Evolutionary conservation across 2,888 invertebrate genomes (phyloP), one percentile per base, ranked within the genome.

Genomic region (Tipula unca): DNA sequence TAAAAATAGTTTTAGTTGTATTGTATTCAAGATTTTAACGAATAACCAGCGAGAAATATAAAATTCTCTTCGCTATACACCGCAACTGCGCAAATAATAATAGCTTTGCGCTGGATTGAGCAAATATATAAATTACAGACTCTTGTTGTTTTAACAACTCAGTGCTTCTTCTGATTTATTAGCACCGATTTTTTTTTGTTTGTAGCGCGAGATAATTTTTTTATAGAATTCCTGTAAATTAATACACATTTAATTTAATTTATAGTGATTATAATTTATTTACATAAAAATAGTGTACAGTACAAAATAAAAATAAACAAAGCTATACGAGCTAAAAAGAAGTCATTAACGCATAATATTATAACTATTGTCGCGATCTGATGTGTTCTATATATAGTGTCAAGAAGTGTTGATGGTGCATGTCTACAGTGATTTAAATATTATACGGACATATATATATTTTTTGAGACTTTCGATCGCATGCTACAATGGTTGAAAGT

Each of bases 401-500:
- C 35, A 35, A 6, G 35, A 6, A 3, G 39, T 39, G 8, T 39
- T 39, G 13, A 39, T n/a, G n/a, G 39, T 39, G n/a, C 39, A 1
- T 39, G 1, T 10, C 5, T 39, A n/a, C 39, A 17, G 48, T 39
- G 39, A 8, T 39, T 39, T 2, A 13, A 39, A 32, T 3, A 32
- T n/a, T n/a, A n/a, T n/a, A n/a, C n/a, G n/a, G n/a, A n/a, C n/a
- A n/a, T n/a, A 32, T 6, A 32, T 13, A 39, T 39, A 10, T 39
- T 2, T 39, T 6, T 39, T 39, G 32, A 32, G 32, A 32, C 39
- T 0, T n/a, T 84, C 39, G 14, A 13, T 14, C 0, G n/a, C n/a
- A n/a, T n/a, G n/a, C n/a, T 10, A 25, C 86, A 82, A 87, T 87
- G 87, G 29, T 86, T 6, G 88, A 87, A 39, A 87, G 87, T 85